These are phyloP conservation scores for Osmoderma eremita DNA, from an alignment of 2,888 invertebrate genomes.

Conservation along the genomic window DNA sequence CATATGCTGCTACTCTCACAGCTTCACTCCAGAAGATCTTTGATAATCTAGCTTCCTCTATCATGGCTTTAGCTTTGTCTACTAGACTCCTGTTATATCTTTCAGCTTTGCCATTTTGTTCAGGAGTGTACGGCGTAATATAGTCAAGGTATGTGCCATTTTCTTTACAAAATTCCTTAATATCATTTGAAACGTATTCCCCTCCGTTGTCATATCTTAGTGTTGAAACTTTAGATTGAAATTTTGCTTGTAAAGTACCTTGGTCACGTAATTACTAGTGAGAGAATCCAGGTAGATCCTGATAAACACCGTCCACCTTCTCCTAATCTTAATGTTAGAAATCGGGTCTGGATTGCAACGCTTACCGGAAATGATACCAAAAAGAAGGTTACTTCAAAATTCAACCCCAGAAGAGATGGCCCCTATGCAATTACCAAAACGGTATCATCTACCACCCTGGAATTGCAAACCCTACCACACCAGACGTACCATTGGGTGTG, in stretches of 20 bases:
- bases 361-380: too few relatives aligned
- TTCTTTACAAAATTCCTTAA: not conserved
- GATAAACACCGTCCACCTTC: too few relatives aligned
- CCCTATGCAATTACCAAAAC: too few relatives aligned
- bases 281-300: too few relatives aligned
- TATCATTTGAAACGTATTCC: not conserved
- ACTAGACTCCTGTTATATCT: slow-evolving; percentile 41
- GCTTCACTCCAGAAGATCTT: slow-evolving; percentile 44
- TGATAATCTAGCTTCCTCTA: slow-evolving; percentile 41
- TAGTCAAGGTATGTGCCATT: not conserved
- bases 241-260: not conserved
- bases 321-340: too few relatives aligned
- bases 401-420: too few relatives aligned
- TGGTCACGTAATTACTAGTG: too few relatives aligned
- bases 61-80: slow-evolving; percentile 42
- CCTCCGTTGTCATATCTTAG: not conserved
- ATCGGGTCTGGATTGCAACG: too few relatives aligned
- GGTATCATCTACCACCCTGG: too few relatives aligned
- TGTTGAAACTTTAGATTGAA: not conserved
- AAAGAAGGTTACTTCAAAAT: too few relatives aligned
- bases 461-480: too few relatives aligned
- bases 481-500: too few relatives aligned
- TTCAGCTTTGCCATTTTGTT: slow-evolving; percentile 40
- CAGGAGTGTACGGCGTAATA: not conserved
- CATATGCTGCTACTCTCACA: slow-evolving; percentile 32